Base-by-base conservation (phyloP, 2,888 invertebrate species). In the Ormia ochracea region DNA sequence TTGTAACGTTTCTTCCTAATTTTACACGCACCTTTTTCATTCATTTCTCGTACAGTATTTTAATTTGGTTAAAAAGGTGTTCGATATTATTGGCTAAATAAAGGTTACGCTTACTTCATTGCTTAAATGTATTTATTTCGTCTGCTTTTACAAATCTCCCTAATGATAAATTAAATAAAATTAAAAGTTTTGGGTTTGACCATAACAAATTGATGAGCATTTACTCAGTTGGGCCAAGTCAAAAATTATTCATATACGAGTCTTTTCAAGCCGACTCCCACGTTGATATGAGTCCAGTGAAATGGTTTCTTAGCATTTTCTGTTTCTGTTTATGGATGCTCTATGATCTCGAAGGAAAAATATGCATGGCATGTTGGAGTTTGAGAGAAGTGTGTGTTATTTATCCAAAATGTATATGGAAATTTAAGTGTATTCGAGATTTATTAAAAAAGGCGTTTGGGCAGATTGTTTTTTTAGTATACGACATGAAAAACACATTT, bases 21-120 rank as follows among this genome's bases (percentile, higher is more conserved):
- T 76, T 70, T 75, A 43, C 68, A 72, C 79, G 76, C 72, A 76
- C 72, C 76, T 72, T 76, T 79, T 70, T 66, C 59, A 66, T 72
- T 48, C 59, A 21, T 21, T 61, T 65, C 10, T 54, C 14, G 19
- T 54, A 43, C 19, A 43, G 61, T 43, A 50, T 45, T 56, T 76
- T 36, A 68, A 72, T 65, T 66, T 70, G 54, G 43, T 69, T 76
- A 14, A 19, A 70, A 76, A 76, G 72, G 68, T 76, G 80, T 80
- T 76, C 43, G 38, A 58, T 59, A 33, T 65, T 65, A 36, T 72
- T 52, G 68, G 45, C 66, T 21, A 68, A 80, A 76, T 66, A 73
- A 68, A 73, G 80, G 80, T 76, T 76, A 72, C 72, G 76, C 68
- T 80, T 58, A 73, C 14, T 80, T 76, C 69, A 31, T 68, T 19